These are phyloP conservation scores for Alosa sapidissima DNA, from an alignment of 2,797 vertebrate species.

Conservation along the genomic window DNA sequence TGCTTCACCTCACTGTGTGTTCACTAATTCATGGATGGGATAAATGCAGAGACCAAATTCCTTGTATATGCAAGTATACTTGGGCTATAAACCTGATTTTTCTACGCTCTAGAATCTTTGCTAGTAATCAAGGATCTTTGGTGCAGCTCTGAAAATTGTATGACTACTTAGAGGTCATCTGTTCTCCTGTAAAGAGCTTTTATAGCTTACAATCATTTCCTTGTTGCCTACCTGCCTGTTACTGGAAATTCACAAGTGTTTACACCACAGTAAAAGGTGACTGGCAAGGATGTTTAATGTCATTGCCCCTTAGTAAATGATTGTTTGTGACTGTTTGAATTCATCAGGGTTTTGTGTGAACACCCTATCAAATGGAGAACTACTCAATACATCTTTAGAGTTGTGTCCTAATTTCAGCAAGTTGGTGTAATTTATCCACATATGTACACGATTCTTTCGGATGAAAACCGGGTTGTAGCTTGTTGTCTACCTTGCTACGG, in stretches of 20 bases:
- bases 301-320: background rate
- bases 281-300: background rate
- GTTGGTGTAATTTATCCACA: too few relatives aligned
- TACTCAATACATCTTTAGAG: background rate
- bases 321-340: slow-evolving; percentile 7
- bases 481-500: too few relatives aligned
- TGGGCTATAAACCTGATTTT: too few relatives aligned
- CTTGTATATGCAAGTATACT: too few relatives aligned
- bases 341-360: background rate
- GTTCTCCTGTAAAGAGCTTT: background rate
- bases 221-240: background rate
- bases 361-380: background rate
- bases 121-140: too few relatives aligned
- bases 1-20: too few relatives aligned
- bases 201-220: background rate
- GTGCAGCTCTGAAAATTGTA: background rate
- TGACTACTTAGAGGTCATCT: background rate
- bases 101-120: too few relatives aligned
- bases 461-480: too few relatives aligned
- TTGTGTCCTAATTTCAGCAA: background rate
- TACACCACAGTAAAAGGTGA: background rate
- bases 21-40: too few relatives aligned
- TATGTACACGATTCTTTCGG: too few relatives aligned
- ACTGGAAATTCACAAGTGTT: background rate
- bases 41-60: too few relatives aligned